Base-by-base conservation (phyloP, 1,140 invertebrate genomes). In the Drosophila equinoxialis region DNA sequence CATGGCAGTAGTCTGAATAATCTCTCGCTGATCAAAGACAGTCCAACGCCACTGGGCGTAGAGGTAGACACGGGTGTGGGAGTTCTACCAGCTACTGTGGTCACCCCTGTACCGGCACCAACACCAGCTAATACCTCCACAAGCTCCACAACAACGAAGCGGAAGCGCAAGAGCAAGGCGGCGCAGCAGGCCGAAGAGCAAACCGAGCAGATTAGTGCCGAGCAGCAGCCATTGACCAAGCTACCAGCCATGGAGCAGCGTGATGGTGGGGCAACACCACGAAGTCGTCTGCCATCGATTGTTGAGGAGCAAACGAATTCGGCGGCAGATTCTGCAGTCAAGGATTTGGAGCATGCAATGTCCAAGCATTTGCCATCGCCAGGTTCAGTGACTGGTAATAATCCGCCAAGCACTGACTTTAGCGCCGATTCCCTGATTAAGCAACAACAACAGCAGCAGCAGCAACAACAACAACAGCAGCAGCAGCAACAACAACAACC, bases 291-390 rank as follows among this genome's bases (percentile, higher is more conserved):
- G 45, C 86, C 91, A 6, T 82, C 86, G 3, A 81, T 91, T 54
- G 83, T 91, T 26, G 90, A 91, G n/a, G 90, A 91, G 63, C 77
- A 79, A 41, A 55, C 81, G 1, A 39, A 30, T 8, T 57, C 67
- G 0, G 73, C 65, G 0, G 71, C 83, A 0, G 90, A 92, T 48
- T 79, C 85, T 3, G 91, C 91, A 3, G 91, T 92, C 0, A 97
- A 98, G 91, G 97, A 98, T 82, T 93, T 98, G 71, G 98, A 99
- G 92, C 97, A 98, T 81, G 97, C 97, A 11, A 99, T 98, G 98
- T 98, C 98, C 20, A 98, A 98, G 91, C 98, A 99, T 93, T 93
- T 98, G 45, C 97, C 98, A 0, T 94, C 94, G 6, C 93, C 94
- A 2, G 90, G 67, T 13, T 20, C 78, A 60, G 71, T 68, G 54